Conservation (phyloP, 2,888 invertebrate genomes). For the Cantharis flavilabris region DNA sequence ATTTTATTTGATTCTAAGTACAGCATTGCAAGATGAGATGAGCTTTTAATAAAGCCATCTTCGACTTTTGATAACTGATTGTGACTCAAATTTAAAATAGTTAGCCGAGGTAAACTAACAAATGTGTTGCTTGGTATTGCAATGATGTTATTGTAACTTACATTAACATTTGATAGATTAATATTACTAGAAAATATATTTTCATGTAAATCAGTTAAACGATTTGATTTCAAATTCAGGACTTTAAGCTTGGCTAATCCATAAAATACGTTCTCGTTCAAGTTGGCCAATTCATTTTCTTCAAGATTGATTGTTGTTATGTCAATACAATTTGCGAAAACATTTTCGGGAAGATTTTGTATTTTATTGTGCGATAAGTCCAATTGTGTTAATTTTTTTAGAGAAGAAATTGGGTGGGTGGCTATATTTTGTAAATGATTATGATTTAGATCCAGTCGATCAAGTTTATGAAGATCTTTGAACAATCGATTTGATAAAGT, state of each 20-base stretch:
- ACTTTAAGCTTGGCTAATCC: slow-evolving; percentile 1
- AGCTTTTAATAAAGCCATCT: neutral
- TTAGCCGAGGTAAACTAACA: neutral
- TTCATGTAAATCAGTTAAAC: neutral
- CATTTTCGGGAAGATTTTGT: neutral
- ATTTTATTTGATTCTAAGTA: neutral
- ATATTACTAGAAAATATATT: neutral
- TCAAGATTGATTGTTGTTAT: neutral
- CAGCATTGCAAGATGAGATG: neutral
- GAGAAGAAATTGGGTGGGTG: neutral
- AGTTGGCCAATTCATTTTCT: neutral
- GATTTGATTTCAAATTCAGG: slow-evolving; percentile 1
- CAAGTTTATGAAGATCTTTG: slow-evolving; percentile 3
- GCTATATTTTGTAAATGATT: slow-evolving; percentile 1
- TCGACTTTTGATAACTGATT: slow-evolving; percentile 3
- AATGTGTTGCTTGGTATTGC: neutral
- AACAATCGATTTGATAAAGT: neutral
- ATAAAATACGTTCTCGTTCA: slow-evolving; percentile 4
- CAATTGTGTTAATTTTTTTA: neutral
- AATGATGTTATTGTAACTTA: slow-evolving; percentile 1
- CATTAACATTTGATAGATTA: neutral
- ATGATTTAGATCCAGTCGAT: neutral
- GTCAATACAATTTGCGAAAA: neutral
- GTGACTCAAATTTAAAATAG: neutral
- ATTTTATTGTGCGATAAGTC: neutral